Conservation (phyloP, 2,888 invertebrate species). For the Horisme vitalbata region DNA sequence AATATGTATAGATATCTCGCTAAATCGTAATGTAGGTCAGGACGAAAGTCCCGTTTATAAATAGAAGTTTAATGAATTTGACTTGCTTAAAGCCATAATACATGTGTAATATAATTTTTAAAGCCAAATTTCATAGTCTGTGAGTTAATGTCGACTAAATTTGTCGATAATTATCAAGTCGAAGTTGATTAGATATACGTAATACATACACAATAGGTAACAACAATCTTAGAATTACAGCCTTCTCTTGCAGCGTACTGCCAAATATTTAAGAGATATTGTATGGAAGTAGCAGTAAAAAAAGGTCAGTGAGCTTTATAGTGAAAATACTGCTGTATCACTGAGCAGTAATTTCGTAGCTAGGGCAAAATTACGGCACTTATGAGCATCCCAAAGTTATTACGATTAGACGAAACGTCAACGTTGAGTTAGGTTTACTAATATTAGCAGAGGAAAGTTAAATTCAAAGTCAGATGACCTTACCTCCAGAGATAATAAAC, state of each 20-base stretch:
- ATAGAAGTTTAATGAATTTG: constrained; percentile 74
- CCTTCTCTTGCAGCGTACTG: constrained; percentile 56
- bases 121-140: constrained; percentile 83
- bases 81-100: constrained; percentile 79
- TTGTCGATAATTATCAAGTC: constrained; percentile 73
- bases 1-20: constrained; percentile 68
- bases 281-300: constrained; percentile 15
- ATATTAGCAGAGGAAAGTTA: constrained; percentile 8
- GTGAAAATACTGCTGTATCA: constrained; percentile 23
- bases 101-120: constrained; percentile 78
- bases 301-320: constrained; percentile 7
- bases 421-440: constrained; percentile 10
- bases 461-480: constrained; percentile 8
- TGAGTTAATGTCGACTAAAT: constrained; percentile 76
- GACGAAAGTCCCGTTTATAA: constrained; percentile 55
- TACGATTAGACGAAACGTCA: constrained; percentile 11
- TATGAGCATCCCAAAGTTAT: constrained; percentile 10
- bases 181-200: constrained; percentile 70
- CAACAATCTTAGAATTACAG: constrained; percentile 74
- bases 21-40: constrained; percentile 66
- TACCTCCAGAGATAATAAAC: not conserved
- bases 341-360: constrained; percentile 22
- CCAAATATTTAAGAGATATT: constrained; percentile 32
- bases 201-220: constrained; percentile 77
- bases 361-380: not conserved